Evolutionary conservation across 2,797 vertebrate genomes (phyloP), one percentile per base, ranked within the genome.

Genomic region (Myripristis jacobus): DNA sequence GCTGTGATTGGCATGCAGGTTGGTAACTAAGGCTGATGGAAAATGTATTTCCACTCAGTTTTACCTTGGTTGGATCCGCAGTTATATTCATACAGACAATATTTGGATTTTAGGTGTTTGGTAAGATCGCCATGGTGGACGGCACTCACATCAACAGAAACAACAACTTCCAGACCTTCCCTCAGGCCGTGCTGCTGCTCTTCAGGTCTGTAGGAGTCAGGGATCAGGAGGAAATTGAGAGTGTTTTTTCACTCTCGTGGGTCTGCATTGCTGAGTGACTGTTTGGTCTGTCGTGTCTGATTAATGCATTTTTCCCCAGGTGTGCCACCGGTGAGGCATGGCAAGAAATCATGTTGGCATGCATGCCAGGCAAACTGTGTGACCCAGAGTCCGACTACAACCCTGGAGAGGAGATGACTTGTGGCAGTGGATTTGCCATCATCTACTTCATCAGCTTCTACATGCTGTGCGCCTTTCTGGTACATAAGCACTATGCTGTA

Each of bases 1-100:
- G 98, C 98, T 0, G 98, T 99, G 73, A 99, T 99, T 3, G 98
- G 98, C 80, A 99, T 99, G 98, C 98, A 99, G 97, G 98, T 98
- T 83, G 83, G 88, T 66, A 27, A 69, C 46, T 48, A 3, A 68
- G 55, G 46, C 10, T 34, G 38, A 36, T 2, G 22, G 6, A 58
- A 66, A 44, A 36, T 27, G 5, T 48, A 19, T 73, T 62, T 4
- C 15, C n/a, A 15, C 12, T 19, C 24, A 44, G 0, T 8, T 11
- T 67, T 29, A 6, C n/a, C 0, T 2, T 0, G 3, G 4, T 58
- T 56, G 43, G 2, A 21, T 2, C 43, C 52, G 8, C 10, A 25
- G 36, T 46, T 66, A 2, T 64, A 16, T 18, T 57, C 0, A 70
- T 29, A 3, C 22, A 9, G 1, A 6, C 3, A 36, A 48, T 59